Evolutionary conservation across 2,797 vertebrate genomes (phyloP), one percentile per base, ranked within the genome.

Genomic region (Typhlichthys eigenmanni): DNA sequence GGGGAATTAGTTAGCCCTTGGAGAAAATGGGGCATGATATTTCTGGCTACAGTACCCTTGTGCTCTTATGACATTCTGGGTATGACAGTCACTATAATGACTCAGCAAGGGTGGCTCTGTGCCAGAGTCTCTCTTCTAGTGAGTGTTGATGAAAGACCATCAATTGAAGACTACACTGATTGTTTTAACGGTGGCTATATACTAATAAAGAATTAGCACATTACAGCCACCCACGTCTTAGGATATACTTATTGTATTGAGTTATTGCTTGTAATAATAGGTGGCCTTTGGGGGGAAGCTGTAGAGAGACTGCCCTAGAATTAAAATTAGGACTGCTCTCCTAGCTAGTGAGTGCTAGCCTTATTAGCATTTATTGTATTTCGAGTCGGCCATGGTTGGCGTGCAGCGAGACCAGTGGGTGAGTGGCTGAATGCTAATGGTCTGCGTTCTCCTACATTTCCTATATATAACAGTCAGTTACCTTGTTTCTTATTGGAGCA

Each of bases 71-170:
- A n/a, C 60, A 52, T 57, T 71, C 58, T 49, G 55, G 55, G 62
- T 64, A 69, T 51, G 60, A 55, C 58, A 55, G 59, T 68, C 54
- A 76, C 68, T 69, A 5, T 61, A 75, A 62, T 62, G 72, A 81
- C 75, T 74, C 67, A 70, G 58, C 58, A 64, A 61, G 64, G 47
- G 53, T 65, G 71, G 74, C 57, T 59, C 62, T 0, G 50, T 58
- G 60, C 75, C 72, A 69, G 0, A 7, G 65, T 57, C 66, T 74
- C 71, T 67, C 68, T 71, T 60, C 56, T 12, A 66, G 62, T 58
- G 53, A 64, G 65, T 72, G 66, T 57, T 62, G 59, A 72, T 69
- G 54, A 74, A 60, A 34, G 46, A 38, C 48, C 45, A 43, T 54
- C 59, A 64, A 14, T n/a, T 58, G 58, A 63, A 24, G 58, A 68